These are phyloP conservation scores for Rhinolophus ferrumequinum DNA, from an alignment of 2,113 vertebrate species.

Conservation along the genomic window DNA sequence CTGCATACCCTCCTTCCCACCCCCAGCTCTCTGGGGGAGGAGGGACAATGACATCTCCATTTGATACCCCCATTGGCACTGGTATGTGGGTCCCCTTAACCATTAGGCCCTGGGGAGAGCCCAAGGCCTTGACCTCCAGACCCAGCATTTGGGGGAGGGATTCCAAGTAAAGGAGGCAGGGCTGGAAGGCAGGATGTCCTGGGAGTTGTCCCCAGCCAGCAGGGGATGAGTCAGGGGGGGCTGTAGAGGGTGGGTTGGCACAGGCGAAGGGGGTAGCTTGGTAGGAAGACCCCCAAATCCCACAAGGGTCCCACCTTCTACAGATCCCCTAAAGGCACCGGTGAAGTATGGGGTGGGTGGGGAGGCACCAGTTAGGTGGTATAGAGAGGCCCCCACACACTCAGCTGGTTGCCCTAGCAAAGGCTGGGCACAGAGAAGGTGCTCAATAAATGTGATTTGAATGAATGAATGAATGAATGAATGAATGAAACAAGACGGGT, in stretches of 20 bases:
- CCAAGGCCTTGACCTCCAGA: slow-evolving; percentile 30
- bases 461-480: slow-evolving; percentile 18
- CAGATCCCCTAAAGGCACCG: slow-evolving; percentile 66
- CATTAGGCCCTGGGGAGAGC: neutral
- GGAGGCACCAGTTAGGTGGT: neutral
- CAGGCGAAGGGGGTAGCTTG: neutral
- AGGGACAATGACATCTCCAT: neutral
- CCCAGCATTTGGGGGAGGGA: neutral
- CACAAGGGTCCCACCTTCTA: slow-evolving; percentile 51
- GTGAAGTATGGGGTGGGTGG: slow-evolving; percentile 26
- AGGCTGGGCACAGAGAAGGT: slow-evolving; percentile 61
- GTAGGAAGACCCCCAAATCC: slow-evolving; percentile 22
- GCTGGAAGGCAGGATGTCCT: neutral
- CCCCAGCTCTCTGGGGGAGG: neutral
- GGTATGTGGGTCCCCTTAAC: slow-evolving; percentile 44
- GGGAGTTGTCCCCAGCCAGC: slow-evolving; percentile 63
- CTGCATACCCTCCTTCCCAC: neutral
- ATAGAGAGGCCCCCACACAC: neutral
- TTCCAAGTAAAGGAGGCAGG: slow-evolving; percentile 36
- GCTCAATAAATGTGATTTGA: slow-evolving; percentile 31
- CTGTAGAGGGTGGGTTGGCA: slow-evolving; percentile 55
- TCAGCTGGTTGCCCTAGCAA: slow-evolving; percentile 36
- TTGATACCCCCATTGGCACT: slow-evolving; percentile 64
- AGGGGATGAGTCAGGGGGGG: neutral
- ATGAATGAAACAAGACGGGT: neutral